A percentile compares a stretch with the other conserved stretches of the same genome.
phyloP scores from a whole-genome alignment of 1,140 invertebrate species.

The Mizuhopecten yessoensis region DNA sequence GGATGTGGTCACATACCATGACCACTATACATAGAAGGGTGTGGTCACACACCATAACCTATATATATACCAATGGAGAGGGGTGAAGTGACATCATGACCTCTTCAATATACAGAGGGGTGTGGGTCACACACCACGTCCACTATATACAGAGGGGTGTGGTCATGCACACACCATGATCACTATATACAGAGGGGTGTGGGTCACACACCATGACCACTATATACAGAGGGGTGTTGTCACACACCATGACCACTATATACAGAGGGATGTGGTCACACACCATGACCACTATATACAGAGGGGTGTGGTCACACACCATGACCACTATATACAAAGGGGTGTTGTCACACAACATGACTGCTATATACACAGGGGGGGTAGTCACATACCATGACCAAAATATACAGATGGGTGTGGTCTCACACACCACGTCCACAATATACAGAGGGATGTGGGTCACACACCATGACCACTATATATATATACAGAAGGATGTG shows the following conservation, averaged over 20 bases:
- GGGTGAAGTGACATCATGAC: neutral
- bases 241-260: neutral
- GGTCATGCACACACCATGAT: neutral
- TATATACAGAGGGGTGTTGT: neutral
- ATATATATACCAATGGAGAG: neutral
- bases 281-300: neutral
- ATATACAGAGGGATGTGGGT: neutral
- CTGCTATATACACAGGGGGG: neutral
- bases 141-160: neutral
- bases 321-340: no score
- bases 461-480: neutral
- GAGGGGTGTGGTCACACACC: no score
- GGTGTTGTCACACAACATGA: neutral
- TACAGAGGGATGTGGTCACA: neutral
- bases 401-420: neutral
- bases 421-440: neutral
- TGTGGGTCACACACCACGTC: no score
- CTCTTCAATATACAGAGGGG: neutral
- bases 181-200: neutral
- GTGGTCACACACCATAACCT: neutral
- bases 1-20: neutral
- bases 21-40: neutral
- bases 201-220: neutral
- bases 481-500: neutral
- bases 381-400: neutral